Conservation (phyloP, 2,113 vertebrate genomes). For the Enhydra lutris region DNA sequence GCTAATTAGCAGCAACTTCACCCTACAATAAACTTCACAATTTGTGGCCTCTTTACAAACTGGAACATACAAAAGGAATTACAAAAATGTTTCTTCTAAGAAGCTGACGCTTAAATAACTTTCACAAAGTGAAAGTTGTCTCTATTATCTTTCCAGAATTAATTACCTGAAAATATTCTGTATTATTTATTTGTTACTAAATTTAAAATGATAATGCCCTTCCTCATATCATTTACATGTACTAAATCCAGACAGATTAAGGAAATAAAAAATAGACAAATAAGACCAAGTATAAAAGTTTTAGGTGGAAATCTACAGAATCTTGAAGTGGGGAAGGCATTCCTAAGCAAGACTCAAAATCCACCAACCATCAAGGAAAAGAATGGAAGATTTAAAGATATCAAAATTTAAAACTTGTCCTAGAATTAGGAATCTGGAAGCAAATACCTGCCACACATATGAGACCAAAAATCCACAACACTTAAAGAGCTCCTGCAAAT, state of each 20-base stretch:
- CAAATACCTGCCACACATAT: background rate
- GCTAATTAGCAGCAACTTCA: background rate
- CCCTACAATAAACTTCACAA: background rate
- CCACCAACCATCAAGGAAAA: background rate
- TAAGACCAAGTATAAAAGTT: conserved; percentile 1
- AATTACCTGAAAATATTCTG: conserved; percentile 41
- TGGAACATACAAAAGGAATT: background rate
- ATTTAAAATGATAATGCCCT: conserved; percentile 6
- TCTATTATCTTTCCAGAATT: conserved; percentile 29
- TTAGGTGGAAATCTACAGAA: background rate
- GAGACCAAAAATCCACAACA: background rate
- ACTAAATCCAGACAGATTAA: conserved; percentile 7
- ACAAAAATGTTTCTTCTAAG: background rate
- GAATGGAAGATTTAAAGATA: background rate
- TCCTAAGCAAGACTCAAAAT: conserved; percentile 26
- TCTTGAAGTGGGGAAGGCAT: background rate
- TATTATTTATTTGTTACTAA: background rate
- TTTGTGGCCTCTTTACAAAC: background rate
- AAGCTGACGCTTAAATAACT: background rate
- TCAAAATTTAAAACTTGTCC: conserved; percentile 23
- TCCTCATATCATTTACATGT: background rate
- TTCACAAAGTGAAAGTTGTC: background rate
- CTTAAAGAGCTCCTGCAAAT: background rate
- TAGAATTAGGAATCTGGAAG: conserved; percentile 10
- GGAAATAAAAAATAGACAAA: background rate